Conservation (phyloP, 2,797 vertebrate genomes). For the Vultur gryphus region DNA sequence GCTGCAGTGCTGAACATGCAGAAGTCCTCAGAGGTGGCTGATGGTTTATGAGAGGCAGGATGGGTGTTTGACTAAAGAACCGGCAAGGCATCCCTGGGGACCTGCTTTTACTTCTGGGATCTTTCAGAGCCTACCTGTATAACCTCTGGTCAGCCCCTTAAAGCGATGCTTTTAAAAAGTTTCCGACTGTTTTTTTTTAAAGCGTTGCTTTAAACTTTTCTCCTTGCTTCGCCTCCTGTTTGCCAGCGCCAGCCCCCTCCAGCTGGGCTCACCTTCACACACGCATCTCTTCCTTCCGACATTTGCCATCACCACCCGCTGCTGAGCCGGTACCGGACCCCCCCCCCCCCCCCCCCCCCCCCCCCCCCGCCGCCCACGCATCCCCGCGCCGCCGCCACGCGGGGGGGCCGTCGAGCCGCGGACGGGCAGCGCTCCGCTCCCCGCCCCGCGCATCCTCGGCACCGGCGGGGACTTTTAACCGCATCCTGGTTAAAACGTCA, state of each 20-base stretch:
- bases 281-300: too few relatives aligned
- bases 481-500: accelerated
- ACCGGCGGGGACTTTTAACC: too few relatives aligned
- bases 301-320: accelerated
- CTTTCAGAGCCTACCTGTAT: accelerated
- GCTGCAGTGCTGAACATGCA: background rate
- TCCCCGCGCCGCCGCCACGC: background rate
- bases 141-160: background rate
- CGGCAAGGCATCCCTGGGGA: background rate
- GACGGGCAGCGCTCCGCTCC: too few relatives aligned
- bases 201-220: accelerated
- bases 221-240: too few relatives aligned
- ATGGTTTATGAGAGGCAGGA: background rate
- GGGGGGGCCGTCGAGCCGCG: background rate
- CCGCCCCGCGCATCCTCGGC: background rate
- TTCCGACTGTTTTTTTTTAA: accelerated
- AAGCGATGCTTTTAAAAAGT: background rate
- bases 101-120: too few relatives aligned
- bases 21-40: background rate
- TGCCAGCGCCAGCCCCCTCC: background rate
- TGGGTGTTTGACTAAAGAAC: background rate
- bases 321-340: background rate
- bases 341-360: background rate
- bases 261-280: background rate
- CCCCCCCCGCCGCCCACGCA: background rate